These are phyloP conservation scores for Trididemnum miniatum DNA, from an alignment of 23 tunicate genomes.

Conservation along the genomic window DNA sequence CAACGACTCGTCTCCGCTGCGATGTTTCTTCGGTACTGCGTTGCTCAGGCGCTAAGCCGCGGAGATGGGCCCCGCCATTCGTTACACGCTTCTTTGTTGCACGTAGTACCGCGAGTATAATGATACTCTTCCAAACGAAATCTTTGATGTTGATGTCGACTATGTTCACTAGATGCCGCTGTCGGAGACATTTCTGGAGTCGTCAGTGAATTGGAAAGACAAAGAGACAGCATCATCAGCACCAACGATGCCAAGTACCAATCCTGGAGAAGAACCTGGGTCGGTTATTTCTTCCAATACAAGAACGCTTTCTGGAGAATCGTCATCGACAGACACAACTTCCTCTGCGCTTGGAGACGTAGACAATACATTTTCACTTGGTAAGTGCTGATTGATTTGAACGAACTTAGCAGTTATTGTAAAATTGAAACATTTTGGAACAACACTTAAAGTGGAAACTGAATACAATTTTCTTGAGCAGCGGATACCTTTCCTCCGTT, in stretches of 20 bases:
- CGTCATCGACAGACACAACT: conserved; percentile 44
- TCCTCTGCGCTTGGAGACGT: conserved; percentile 8
- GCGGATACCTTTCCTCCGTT: conserved; percentile 11
- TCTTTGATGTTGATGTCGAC: too few relatives aligned
- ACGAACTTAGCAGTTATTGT: too few relatives aligned
- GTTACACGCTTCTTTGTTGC: too few relatives aligned
- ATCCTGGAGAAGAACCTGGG: conserved; percentile 46
- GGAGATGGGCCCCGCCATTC: too few relatives aligned
- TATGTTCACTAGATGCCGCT: conserved; percentile 14
- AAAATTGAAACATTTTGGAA: too few relatives aligned
- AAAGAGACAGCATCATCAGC: conserved; percentile 22
- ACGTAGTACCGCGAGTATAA: too few relatives aligned
- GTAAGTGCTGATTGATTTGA: conserved; percentile 19
- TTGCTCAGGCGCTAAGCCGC: too few relatives aligned
- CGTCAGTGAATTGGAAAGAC: conserved; percentile 14
- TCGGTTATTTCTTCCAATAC: conserved; percentile 20
- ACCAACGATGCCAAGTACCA: background rate
- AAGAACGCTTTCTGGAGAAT: conserved; percentile 1
- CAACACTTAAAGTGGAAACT: conserved; percentile 23
- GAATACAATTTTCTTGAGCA: background rate
- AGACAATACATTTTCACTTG: background rate
- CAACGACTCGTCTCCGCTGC: too few relatives aligned
- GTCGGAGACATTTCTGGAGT: conserved; percentile 27
- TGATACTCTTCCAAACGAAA: conserved; percentile 20
- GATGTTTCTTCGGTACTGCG: too few relatives aligned